A percentile compares a stretch with the other conserved stretches of the same genome.
Conservation (phyloP, 2,888 invertebrate genomes). For the Euzophera pinguis region DNA sequence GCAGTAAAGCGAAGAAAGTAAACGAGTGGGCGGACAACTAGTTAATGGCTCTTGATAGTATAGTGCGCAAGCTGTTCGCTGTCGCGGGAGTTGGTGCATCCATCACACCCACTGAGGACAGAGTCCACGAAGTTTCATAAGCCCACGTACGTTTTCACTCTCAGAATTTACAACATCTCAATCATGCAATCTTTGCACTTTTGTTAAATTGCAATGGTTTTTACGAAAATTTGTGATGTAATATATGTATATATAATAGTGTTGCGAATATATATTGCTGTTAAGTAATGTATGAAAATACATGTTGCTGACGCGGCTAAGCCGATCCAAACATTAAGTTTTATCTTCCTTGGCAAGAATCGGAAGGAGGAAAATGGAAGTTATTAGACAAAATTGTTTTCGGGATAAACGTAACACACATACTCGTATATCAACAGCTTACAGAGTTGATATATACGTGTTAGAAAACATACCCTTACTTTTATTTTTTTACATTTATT, state of each 20-base stretch:
- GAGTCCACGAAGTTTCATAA: constrained; percentile 25
- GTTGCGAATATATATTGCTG: constrained; percentile 9
- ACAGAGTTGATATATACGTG: no score
- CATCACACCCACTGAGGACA: constrained; percentile 39
- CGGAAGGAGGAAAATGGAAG: constrained; percentile 13
- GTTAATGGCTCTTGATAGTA: constrained; percentile 14
- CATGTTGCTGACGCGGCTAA: constrained; percentile 12
- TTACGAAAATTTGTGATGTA: no score
- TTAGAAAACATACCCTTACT: no score
- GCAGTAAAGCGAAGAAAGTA: constrained; percentile 33
- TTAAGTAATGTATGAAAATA: constrained; percentile 11
- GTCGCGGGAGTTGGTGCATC: constrained; percentile 33
- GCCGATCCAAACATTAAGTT: constrained; percentile 15
- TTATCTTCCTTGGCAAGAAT: constrained; percentile 12
- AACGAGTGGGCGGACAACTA: constrained; percentile 38
- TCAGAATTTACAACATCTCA: background rate
- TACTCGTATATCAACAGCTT: no score
- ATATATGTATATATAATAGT: no score
- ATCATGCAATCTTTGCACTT: background rate
- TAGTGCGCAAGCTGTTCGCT: constrained; percentile 19
- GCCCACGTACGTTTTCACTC: constrained; percentile 43
- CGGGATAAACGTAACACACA: constrained; percentile 2
- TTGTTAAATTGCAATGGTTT: no score
- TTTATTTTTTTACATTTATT: no score
- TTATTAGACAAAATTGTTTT: constrained; percentile 11